These are phyloP conservation scores for Apistogramma diplotaenia DNA, from an alignment of 2,113 vertebrate species.

Conservation along the genomic window DNA sequence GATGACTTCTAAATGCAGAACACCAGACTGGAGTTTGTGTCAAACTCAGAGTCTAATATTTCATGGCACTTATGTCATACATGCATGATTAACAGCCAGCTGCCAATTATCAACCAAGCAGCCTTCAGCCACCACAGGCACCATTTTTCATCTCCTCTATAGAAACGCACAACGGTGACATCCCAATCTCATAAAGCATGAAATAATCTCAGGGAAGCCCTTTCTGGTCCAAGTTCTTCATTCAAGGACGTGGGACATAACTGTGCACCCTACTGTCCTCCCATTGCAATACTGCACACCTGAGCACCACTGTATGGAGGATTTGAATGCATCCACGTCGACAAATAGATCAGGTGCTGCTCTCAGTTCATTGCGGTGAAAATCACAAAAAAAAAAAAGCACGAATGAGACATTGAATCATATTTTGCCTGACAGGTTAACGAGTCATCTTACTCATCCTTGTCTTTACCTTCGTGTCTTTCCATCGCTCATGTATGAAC, in stretches of 20 bases:
- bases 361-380: not conserved
- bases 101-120: not conserved
- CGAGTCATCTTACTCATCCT: not conserved
- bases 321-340: not conserved
- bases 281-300: not conserved
- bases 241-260: constrained; percentile 27
- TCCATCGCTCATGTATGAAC: not conserved
- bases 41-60: not conserved
- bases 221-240: constrained; percentile 39
- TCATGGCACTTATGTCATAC: not conserved
- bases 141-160: not conserved
- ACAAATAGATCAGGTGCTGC: not conserved
- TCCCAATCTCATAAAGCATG: constrained; percentile 33
- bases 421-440: not conserved
- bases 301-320: not conserved
- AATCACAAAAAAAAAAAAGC: not conserved
- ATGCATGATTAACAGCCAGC: not conserved
- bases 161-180: not conserved
- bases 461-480: not conserved
- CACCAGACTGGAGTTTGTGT: not conserved
- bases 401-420: not conserved
- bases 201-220: constrained; percentile 40
- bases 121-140: not conserved
- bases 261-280: not conserved
- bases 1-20: constrained; percentile 26